Evolutionary conservation across 2,797 vertebrate species (phyloP).

Genomic region (Poliocrania exsul): DNA sequence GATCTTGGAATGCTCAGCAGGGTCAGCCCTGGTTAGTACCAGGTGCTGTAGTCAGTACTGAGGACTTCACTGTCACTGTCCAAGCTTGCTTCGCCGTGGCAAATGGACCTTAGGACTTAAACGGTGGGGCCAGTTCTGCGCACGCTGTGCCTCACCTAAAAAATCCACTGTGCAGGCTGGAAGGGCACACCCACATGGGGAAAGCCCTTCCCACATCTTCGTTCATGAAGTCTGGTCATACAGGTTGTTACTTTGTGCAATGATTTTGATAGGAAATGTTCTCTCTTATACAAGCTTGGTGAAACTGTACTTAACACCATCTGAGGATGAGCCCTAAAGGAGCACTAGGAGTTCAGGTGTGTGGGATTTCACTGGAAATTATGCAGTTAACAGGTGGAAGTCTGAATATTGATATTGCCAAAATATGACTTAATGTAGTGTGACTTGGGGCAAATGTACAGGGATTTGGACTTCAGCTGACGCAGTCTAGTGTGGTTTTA

Average conservation of each 20-base stretch:
- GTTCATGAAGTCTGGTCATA: no score
- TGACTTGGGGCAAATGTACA: neutral
- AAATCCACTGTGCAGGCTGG: no score
- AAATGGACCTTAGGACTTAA: no score
- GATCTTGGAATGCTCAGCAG: no score
- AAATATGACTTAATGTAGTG: neutral
- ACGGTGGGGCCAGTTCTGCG: no score
- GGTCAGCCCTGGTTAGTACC: no score
- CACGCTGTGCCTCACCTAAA: fast-evolving
- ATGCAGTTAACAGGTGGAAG: neutral
- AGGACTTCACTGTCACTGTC: no score
- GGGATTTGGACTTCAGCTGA: neutral
- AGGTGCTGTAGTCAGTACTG: no score
- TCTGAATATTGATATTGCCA: neutral
- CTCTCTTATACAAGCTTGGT: neutral
- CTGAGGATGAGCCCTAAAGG: neutral
- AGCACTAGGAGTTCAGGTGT: neutral
- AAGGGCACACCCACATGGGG: no score
- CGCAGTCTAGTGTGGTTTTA: neutral
- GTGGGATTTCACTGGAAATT: neutral
- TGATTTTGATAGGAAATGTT: neutral
- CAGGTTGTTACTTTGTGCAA: neutral
- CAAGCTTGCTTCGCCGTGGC: no score
- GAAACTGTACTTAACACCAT: neutral
- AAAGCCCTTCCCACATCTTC: no score